These are phyloP conservation scores for Phaenicophaeus curvirostris DNA, from an alignment of 2,797 vertebrate genomes.

Conservation along the genomic window DNA sequence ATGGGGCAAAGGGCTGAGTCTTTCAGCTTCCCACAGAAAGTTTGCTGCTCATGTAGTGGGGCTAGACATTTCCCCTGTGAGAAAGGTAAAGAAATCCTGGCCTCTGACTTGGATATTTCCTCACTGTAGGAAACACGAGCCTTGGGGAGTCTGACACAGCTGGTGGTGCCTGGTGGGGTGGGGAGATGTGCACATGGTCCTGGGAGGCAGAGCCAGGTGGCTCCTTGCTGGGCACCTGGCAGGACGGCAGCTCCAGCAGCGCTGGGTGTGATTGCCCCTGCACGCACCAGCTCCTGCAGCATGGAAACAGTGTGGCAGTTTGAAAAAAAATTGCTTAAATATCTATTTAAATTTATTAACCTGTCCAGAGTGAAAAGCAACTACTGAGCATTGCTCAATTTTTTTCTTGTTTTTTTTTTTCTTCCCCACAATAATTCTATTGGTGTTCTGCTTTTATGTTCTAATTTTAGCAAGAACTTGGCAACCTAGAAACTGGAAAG, in stretches of 20 bases:
- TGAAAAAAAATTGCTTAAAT: background rate
- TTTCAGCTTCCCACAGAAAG: no score
- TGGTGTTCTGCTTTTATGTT: background rate
- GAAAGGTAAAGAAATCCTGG: no score
- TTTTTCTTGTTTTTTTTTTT: background rate
- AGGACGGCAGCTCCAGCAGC: background rate
- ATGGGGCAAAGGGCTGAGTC: no score
- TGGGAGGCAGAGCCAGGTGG: background rate
- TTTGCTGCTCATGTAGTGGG: no score
- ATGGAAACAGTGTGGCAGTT: background rate
- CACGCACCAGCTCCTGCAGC: background rate
- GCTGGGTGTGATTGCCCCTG: background rate
- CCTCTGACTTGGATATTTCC: no score
- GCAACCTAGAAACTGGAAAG: background rate
- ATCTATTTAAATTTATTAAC: background rate
- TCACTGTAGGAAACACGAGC: rapidly evolving
- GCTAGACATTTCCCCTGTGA: no score
- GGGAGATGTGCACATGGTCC: background rate
- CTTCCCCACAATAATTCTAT: background rate
- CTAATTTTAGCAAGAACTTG: background rate
- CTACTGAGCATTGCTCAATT: background rate
- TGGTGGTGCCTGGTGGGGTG: rapidly evolving
- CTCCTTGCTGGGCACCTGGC: background rate
- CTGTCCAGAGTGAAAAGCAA: background rate
- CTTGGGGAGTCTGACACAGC: background rate